Evolutionary conservation across 2,888 invertebrate genomes (phyloP).

Genomic region (Ophion slaviceki): DNA sequence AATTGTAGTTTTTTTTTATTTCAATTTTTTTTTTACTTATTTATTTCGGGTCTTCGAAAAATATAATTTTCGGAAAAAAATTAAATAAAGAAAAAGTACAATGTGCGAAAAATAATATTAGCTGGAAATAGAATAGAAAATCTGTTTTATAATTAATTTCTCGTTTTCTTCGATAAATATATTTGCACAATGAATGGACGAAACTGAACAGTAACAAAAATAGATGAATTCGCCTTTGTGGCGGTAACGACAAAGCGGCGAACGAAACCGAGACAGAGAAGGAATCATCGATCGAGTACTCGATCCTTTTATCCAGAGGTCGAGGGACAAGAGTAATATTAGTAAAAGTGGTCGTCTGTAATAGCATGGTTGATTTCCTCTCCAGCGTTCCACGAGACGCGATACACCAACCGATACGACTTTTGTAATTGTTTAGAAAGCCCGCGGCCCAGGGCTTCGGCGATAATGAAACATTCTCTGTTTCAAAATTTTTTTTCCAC

Average conservation of each 20-base stretch:
- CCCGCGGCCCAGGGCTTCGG: constrained; percentile 22
- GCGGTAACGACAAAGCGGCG: too few relatives aligned
- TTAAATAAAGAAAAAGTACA: too few relatives aligned
- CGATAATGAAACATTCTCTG: constrained; percentile 32
- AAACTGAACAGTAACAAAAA: too few relatives aligned
- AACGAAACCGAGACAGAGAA: background rate
- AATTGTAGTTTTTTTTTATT: background rate
- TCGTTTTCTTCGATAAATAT: too few relatives aligned
- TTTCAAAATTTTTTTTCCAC: constrained; percentile 36
- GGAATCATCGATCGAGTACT: constrained; percentile 25
- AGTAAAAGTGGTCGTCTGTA: constrained; percentile 45
- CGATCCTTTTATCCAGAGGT: constrained; percentile 47
- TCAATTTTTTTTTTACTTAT: background rate
- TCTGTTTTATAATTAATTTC: too few relatives aligned
- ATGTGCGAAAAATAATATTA: too few relatives aligned
- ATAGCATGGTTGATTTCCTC: constrained; percentile 51
- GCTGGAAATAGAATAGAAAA: too few relatives aligned
- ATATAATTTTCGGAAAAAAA: constrained; percentile 17
- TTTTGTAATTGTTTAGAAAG: constrained; percentile 59
- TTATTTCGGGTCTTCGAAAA: background rate
- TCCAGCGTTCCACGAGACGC: constrained; percentile 20
- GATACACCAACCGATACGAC: constrained; percentile 47
- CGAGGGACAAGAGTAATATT: constrained; percentile 38
- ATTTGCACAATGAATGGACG: too few relatives aligned
- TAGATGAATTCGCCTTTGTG: too few relatives aligned